Base-by-base conservation (phyloP, 2,888 invertebrate species). In the Volucella inflata region DNA sequence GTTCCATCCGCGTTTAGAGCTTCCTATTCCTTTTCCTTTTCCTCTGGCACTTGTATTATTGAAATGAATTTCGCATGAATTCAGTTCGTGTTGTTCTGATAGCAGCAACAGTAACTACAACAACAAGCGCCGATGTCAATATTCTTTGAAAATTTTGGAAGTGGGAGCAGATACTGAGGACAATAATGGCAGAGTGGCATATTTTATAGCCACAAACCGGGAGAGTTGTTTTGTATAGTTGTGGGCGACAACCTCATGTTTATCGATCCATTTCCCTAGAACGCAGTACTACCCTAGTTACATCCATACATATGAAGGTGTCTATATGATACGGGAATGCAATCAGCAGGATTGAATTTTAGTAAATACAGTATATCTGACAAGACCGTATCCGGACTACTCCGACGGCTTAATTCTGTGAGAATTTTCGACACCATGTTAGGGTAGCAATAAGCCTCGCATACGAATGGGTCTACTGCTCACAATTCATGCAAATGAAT, bases 41-140 rank as follows among this genome's bases (percentile, higher is more conserved):
- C 59, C 67, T 64, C 64, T n/a, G 57, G 57, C 44, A 42, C 44
- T 51, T 10, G 16, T 2, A 30, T 30, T 30, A 30, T 30, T 53
- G 60, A 55, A 70, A 77, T 77, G 70, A 55, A 55, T 55, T 62
- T 71, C 62, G 17, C 70, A 78, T 70, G 64, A 78, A 53, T 70
- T 78, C 36, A 57, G 70, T 55, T 77, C 59, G 62, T 70, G 70
- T 62, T 62, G 30, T 30, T 30, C 30, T 30, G 6, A 30, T 30
- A 30, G 30, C 30, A 30, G 6, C 30, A 30, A 30, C 30, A 21
- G 4, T 3, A 21, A 53, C 70, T 40, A 55, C 62, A 64, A 48
- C 42, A 64, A 48, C 62, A 64, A 53, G 9, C 53, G 30, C 6
- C n/a, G 44, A 40, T 53, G 76, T 62, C 62, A 55, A 70, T 70